These are phyloP conservation scores for Motacilla alba DNA, from an alignment of 2,113 vertebrate genomes.

Conservation along the genomic window DNA sequence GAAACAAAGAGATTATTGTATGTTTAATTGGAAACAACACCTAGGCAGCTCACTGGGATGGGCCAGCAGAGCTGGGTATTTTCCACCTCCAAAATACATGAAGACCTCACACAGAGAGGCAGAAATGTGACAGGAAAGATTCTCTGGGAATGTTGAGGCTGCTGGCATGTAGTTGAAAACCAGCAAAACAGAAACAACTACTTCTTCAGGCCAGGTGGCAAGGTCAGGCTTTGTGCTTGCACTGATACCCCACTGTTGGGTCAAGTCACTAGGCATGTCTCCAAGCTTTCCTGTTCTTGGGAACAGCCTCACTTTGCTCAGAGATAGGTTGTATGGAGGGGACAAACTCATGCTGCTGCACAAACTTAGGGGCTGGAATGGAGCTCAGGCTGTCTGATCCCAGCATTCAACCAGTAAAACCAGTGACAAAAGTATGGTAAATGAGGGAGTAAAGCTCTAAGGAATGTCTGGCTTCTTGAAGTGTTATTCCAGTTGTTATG, in stretches of 20 bases:
- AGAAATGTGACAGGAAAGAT: not conserved
- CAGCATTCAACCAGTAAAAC: not conserved
- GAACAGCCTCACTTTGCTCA: not conserved
- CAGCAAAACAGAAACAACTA: not conserved
- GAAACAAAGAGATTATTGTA: not conserved
- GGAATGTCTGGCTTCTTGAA: not conserved
- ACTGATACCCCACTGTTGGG: not conserved
- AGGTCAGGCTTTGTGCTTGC: not conserved
- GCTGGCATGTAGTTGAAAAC: not conserved
- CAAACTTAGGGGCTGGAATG: not conserved
- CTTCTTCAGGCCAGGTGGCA: not conserved
- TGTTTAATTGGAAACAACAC: not conserved
- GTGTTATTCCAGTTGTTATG: not conserved
- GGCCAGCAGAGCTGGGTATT: not conserved
- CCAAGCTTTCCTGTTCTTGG: not conserved
- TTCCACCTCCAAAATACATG: not conserved
- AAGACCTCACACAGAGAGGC: not conserved
- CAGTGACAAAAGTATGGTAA: not conserved
- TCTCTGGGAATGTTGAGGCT: not conserved
- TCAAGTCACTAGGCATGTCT: not conserved
- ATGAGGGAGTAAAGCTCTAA: not conserved
- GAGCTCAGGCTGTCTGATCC: not conserved
- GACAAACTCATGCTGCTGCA: not conserved
- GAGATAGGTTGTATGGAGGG: rapidly evolving
- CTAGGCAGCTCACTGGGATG: not conserved